Base-by-base conservation (phyloP, 2,888 invertebrate genomes). In the Coenonympha arcania region DNA sequence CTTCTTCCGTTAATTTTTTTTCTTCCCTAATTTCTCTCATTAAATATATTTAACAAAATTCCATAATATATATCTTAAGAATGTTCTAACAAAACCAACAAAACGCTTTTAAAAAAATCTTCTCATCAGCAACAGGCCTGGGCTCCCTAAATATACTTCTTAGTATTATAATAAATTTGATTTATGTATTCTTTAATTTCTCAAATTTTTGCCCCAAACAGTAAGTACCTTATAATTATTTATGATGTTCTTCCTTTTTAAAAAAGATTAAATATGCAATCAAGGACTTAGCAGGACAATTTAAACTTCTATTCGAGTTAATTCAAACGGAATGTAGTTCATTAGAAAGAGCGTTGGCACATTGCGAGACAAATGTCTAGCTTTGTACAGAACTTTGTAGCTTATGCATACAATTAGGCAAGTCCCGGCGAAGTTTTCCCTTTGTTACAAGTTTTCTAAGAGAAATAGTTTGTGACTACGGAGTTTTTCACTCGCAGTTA, bases 311-410 rank as follows among this genome's bases (percentile, higher is more conserved):
- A 57, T 59, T 59, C 55, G 55, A 61, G 37, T 58, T 59, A 33
- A 43, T 40, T 39, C 45, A 52, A 42, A 52, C 34, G 39, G 13
- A 49, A 46, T 48, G 42, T 40, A 53, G 60, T 62, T 69, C 63
- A 65, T 70, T 65, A 64, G 54, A 54, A 26, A 50, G 54, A 52
- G 49, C 57, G 54, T 49, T 42, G 28, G 53, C 56, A 52, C 55
- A 62, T 61, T 60, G 54, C 58, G 59, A 54, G 50, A 61, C 50
- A 46, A 52, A 58, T 59, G 47, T 42, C 48, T 47, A 46, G 52
- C 47, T 58, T 60, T 56, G 50, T 52, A 53, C 46, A 26, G 39
- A 55, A 55, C 47, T 55, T 50, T 42, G 44, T 47, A 44, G 34
- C 37, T 20, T 33, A 48, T 19, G 44, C 22, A 40, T 30, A 39